Conservation (phyloP, 2,113 vertebrate genomes). For the Seriola rivoliana region DNA sequence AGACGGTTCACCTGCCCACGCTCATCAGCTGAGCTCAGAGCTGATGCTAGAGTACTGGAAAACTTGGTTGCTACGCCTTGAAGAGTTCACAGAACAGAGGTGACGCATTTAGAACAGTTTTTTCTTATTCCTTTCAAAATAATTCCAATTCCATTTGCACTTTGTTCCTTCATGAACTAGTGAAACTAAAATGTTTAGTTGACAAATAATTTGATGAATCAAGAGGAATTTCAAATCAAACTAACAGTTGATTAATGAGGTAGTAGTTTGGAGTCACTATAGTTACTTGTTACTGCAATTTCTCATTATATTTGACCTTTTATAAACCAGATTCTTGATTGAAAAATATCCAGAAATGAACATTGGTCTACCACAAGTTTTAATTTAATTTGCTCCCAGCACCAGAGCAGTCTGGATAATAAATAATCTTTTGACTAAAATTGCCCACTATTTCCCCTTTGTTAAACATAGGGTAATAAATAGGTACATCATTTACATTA, state of each 20-base stretch:
- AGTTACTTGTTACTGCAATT: neutral
- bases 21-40: slow-evolving; percentile 87
- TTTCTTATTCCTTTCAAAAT: neutral
- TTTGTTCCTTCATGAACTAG: neutral
- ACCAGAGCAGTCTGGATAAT: neutral
- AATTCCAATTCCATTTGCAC: neutral
- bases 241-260: neutral
- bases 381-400: neutral
- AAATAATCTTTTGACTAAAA: neutral
- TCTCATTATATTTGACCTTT: neutral
- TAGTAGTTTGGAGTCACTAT: neutral
- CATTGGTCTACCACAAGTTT: neutral
- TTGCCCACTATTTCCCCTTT: neutral
- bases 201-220: neutral
- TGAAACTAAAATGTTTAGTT: neutral
- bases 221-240: neutral
- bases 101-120: slow-evolving; percentile 5
- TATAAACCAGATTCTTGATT: neutral
- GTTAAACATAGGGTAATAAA: neutral
- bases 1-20: slow-evolving; percentile 91
- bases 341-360: neutral
- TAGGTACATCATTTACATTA: neutral
- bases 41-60: slow-evolving; percentile 90
- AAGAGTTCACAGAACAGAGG: slow-evolving; percentile 86
- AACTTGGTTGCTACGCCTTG: slow-evolving; percentile 92